A percentile compares a stretch with the other conserved stretches of the same genome.
These are phyloP conservation scores for Automeris io DNA, from an alignment of 2,888 invertebrate genomes.

Conservation along the genomic window DNA sequence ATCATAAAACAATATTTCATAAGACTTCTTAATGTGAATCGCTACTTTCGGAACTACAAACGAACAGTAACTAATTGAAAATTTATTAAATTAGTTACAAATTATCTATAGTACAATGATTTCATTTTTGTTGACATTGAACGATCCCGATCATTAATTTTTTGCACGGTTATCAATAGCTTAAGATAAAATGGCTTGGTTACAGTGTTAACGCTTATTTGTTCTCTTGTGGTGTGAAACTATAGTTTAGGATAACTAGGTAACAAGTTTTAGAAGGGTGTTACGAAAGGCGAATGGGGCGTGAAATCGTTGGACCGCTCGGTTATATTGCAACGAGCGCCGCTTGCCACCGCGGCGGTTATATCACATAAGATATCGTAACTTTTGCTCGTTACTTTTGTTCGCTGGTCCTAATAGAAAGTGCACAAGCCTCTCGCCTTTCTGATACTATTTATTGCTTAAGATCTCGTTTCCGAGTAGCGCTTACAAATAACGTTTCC, in stretches of 20 bases:
- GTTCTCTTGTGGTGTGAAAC: too few species aligned
- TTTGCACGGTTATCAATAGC: too few species aligned
- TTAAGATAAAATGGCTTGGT: too few species aligned
- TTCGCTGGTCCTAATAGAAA: slow-evolving; percentile 60
- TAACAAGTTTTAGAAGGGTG: slow-evolving; percentile 33
- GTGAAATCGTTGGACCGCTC: slow-evolving; percentile 38
- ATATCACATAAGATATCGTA: slow-evolving; percentile 66
- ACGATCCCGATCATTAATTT: too few species aligned
- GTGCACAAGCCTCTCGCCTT: slow-evolving; percentile 57
- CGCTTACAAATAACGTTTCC: slow-evolving; percentile 22
- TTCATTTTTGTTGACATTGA: too few species aligned
- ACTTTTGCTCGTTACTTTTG: slow-evolving; percentile 61
- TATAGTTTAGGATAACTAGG: slow-evolving; percentile 12
- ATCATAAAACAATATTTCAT: too few species aligned
- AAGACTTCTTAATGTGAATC: too few species aligned
- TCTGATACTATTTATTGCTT: slow-evolving; percentile 54
- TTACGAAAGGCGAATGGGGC: slow-evolving; percentile 46
- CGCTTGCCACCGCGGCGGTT: slow-evolving; percentile 35
- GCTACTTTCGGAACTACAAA: too few species aligned
- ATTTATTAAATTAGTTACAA: too few species aligned
- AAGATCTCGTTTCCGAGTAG: slow-evolving; percentile 23
- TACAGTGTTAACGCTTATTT: too few species aligned
- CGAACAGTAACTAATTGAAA: too few species aligned
- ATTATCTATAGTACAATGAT: too few species aligned
- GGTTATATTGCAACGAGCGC: slow-evolving; percentile 28